Conservation (phyloP, 2,113 vertebrate species). For the Misgurnus anguillicaudatus region DNA sequence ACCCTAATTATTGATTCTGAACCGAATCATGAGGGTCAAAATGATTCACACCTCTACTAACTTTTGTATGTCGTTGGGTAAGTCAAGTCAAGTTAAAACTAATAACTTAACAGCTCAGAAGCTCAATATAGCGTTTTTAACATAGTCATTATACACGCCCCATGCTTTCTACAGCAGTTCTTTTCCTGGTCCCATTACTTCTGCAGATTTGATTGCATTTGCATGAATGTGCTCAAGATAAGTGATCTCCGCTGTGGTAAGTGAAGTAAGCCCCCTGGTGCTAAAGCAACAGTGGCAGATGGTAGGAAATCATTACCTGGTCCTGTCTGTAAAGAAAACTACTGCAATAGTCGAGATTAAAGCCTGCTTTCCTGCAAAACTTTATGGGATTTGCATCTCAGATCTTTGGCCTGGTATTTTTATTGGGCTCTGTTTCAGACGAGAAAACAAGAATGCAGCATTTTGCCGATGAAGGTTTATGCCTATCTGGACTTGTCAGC, state of each 20-base stretch:
- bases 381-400: neutral
- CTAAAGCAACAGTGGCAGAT: neutral
- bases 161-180: neutral
- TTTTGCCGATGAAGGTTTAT: neutral
- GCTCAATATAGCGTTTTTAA: too few species aligned
- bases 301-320: neutral
- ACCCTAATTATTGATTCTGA: too few species aligned
- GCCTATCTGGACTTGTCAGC: neutral
- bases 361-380: neutral
- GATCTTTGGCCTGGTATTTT: constrained; percentile 14
- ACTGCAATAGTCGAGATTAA: neutral
- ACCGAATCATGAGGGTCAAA: too few species aligned
- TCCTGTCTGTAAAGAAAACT: neutral
- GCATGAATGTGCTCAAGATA: neutral
- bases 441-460: neutral
- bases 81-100: neutral
- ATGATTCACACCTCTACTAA: neutral
- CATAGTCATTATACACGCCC: neutral
- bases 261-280: neutral
- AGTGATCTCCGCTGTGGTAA: neutral
- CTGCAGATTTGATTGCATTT: neutral
- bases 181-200: neutral
- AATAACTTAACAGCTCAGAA: neutral
- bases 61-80: neutral
- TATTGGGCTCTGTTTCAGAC: neutral